These are phyloP conservation scores for Todiramphus chloris DNA, from an alignment of 2,113 vertebrate genomes.

Conservation along the genomic window DNA sequence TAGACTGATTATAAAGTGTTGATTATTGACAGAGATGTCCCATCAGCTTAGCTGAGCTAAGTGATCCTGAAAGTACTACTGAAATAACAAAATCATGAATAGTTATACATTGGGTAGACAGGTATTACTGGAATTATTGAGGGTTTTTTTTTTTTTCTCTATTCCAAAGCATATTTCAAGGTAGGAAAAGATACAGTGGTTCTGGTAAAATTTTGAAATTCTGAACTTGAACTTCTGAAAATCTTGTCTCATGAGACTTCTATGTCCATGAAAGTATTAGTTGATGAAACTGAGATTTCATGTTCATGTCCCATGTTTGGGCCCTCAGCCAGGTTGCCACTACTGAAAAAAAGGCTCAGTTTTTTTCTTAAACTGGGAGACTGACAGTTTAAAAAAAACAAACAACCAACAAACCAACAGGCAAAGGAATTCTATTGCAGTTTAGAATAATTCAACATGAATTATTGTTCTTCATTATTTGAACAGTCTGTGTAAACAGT, in stretches of 20 bases:
- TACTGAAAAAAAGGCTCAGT: not conserved
- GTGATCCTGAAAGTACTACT: not conserved
- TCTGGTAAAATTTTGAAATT: not conserved
- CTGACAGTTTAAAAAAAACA: not conserved
- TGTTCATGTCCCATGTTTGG: not conserved
- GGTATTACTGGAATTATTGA: not conserved
- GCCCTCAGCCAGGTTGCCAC: not conserved
- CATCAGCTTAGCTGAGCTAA: not conserved
- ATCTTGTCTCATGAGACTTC: not conserved
- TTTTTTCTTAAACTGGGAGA: not conserved
- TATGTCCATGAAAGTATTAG: not conserved
- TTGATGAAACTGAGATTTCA: not conserved
- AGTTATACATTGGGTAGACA: not conserved
- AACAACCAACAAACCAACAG: not conserved
- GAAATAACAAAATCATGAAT: not conserved
- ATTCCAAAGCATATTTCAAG: not conserved
- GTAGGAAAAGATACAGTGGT: not conserved
- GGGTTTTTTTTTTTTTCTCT: not conserved
- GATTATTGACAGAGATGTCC: not conserved
- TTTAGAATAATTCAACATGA: not conserved
- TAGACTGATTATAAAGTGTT: not conserved
- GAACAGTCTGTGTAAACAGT: not conserved
- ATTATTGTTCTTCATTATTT: not conserved
- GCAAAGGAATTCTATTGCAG: not conserved
- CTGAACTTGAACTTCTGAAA: not conserved